phyloP scores from a whole-genome alignment of 2,888 invertebrate genomes.

The Hypena proboscidalis region DNA sequence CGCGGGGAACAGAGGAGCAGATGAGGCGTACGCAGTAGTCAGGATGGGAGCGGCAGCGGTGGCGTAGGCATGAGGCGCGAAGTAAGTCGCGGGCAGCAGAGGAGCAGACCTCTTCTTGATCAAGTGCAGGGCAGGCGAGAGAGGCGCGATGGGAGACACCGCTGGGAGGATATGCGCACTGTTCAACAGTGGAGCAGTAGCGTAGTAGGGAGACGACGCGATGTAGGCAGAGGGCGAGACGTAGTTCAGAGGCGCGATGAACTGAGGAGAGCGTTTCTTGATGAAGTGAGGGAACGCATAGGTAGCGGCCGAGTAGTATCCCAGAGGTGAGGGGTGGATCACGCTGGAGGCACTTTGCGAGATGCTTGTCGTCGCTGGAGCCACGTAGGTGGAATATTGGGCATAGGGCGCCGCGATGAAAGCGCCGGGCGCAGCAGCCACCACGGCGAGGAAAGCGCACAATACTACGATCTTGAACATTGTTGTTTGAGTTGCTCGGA shows the following conservation, averaged over 20 bases:
- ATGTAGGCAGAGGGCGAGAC: conserved; percentile 40
- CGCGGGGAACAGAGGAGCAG: conserved; percentile 50
- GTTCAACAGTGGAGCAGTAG: conserved; percentile 38
- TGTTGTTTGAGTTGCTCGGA: conserved; percentile 74
- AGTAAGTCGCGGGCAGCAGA: conserved; percentile 38
- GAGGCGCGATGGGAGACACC: conserved; percentile 25
- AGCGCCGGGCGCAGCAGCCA: conserved; percentile 70
- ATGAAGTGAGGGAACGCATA: conserved; percentile 61
- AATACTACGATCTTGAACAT: conserved; percentile 85
- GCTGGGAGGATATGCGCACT: conserved; percentile 37
- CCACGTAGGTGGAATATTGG: conserved; percentile 50
- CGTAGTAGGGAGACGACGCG: conserved; percentile 42
- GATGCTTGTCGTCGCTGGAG: conserved; percentile 67
- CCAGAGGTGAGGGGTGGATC: conserved; percentile 68
- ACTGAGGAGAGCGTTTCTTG: conserved; percentile 55
- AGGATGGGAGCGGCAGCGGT: conserved; percentile 49
- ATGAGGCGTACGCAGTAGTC: conserved; percentile 53
- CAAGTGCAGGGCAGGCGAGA: conserved; percentile 55
- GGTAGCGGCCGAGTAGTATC: conserved; percentile 53
- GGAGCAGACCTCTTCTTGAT: conserved; percentile 66
- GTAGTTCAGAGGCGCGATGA: conserved; percentile 41
- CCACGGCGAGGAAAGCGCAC: conserved; percentile 85
- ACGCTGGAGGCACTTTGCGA: conserved; percentile 72
- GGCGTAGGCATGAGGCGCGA: conserved; percentile 47
- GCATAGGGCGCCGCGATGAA: conserved; percentile 34